A percentile compares a stretch with the other conserved stretches of the same genome.
Evolutionary conservation across 2,113 vertebrate species (phyloP).

Genomic region (Spea bombifrons): DNA sequence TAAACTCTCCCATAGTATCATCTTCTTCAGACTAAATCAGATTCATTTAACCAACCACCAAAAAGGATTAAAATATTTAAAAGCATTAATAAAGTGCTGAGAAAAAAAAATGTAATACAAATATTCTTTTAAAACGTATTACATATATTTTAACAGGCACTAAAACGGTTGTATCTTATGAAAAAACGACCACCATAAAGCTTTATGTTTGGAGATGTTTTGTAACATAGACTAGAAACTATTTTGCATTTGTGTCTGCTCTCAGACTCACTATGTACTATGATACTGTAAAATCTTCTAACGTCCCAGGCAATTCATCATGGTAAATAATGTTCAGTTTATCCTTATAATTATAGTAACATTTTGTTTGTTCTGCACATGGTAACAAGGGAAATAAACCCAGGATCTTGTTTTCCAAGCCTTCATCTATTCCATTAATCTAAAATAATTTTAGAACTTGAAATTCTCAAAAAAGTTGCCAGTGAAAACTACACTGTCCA

Average conservation of each 20-base stretch:
- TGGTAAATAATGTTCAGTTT: conserved; percentile 35
- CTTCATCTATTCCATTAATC: conserved; percentile 26
- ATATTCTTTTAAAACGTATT: conserved; percentile 10
- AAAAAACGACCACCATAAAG: conserved; percentile 32
- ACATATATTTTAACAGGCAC: conserved; percentile 33
- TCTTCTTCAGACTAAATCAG: too few species aligned
- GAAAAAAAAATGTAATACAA: not conserved
- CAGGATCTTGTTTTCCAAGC: conserved; percentile 28
- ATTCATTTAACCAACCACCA: too few species aligned
- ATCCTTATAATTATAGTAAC: conserved; percentile 38
- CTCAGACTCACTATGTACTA: conserved; percentile 31
- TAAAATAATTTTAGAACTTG: not conserved
- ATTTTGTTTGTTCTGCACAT: conserved; percentile 33
- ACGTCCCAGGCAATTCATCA: conserved; percentile 43
- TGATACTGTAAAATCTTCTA: conserved; percentile 40
- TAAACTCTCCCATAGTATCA: too few species aligned
- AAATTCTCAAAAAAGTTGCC: not conserved
- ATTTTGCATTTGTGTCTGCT: conserved; percentile 44
- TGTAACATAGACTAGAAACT: conserved; percentile 26
- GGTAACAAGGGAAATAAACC: conserved; percentile 33
- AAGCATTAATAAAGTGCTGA: not conserved
- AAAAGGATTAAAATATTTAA: not conserved
- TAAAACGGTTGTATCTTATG: conserved; percentile 27
- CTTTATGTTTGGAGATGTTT: conserved; percentile 38
- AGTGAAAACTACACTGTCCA: too few species aligned